Evolutionary conservation across 2,797 vertebrate species (phyloP), one percentile per base, ranked within the genome.

Genomic region (Megalops cyprinoides): DNA sequence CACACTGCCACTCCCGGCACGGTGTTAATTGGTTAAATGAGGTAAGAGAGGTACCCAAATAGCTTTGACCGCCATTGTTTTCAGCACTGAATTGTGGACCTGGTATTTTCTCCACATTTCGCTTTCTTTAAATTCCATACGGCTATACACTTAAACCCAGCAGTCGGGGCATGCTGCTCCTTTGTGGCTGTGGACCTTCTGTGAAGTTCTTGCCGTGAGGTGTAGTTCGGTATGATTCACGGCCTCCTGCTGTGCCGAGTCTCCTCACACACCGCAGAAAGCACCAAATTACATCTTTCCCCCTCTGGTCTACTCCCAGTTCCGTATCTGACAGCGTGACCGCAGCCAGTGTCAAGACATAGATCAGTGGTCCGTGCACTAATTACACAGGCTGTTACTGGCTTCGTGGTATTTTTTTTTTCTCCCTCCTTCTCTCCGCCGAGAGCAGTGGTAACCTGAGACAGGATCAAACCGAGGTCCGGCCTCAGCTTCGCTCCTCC

Each of bases 361-460:
- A 65, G 44, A 76, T 53, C 79, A 76, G 23, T 53, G 23, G 28
- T 37, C 69, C 18, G 18, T 39, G 25, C 39, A 23, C 53, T 60
- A 37, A 80, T 80, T 37, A 46, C 71, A 60, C 37, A 74, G 20
- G 53, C 69, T 80, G 53, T 34, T 39, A 74, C 34, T 28, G 34
- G 34, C 39, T 77, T 56, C 34, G 58, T 20, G 20, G 18, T n/a
- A n/a, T n/a, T 23, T 25, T 78, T 37, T 18, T 23, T 48, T 9
- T 23, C 15, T 46, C 9, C 7, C n/a, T 48, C 9, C 31, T 4
- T 18, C 15, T 4, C 25, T 39, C 25, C 12, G 15, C 55, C 4
- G 12, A 18, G 46, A 48, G 5, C 37, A 46, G 28, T 44, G 44
- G 79, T 42, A 80, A 65, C 18, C 25, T n/a, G 55, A 77, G 79